These are phyloP conservation scores for Elmis aenea DNA, from an alignment of 2,888 invertebrate genomes.

Conservation along the genomic window DNA sequence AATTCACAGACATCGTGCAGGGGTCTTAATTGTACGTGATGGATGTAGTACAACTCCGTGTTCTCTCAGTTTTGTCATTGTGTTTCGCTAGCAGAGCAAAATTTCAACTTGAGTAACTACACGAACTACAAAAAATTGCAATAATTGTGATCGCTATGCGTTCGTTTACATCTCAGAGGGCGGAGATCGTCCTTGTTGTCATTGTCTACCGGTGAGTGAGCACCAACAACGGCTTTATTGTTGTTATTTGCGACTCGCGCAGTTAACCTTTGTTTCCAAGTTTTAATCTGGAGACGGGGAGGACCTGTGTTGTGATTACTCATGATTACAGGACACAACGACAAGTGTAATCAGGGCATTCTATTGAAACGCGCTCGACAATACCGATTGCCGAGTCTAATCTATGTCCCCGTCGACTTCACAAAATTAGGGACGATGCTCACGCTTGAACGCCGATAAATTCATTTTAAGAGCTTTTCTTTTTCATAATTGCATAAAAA, in stretches of 20 bases:
- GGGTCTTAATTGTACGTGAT: no score
- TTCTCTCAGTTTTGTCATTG: no score
- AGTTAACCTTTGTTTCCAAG: slow-evolving; percentile 42
- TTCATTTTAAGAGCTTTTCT: slow-evolving; percentile 16
- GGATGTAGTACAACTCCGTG: no score
- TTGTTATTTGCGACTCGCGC: slow-evolving; percentile 27
- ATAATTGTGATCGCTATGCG: no score
- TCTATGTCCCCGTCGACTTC: slow-evolving; percentile 22
- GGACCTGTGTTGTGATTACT: slow-evolving; percentile 29
- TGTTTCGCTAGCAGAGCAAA: no score
- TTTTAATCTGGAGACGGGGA: slow-evolving; percentile 41
- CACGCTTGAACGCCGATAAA: slow-evolving; percentile 20
- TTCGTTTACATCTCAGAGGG: no score
- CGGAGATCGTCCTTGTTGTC: neutral
- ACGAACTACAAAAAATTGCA: no score
- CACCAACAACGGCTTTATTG: slow-evolving; percentile 20
- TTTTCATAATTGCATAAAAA: no score
- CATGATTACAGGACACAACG: slow-evolving; percentile 30
- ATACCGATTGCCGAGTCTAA: slow-evolving; percentile 27
- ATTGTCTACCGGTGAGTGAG: slow-evolving; percentile 17
- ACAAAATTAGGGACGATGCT: slow-evolving; percentile 22
- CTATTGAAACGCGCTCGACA: slow-evolving; percentile 30
- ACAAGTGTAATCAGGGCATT: slow-evolving; percentile 32
- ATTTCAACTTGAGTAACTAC: no score
- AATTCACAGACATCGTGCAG: no score